These are phyloP conservation scores for Herpailurus yagouaroundi DNA, from an alignment of 2,113 vertebrate species.

Conservation along the genomic window DNA sequence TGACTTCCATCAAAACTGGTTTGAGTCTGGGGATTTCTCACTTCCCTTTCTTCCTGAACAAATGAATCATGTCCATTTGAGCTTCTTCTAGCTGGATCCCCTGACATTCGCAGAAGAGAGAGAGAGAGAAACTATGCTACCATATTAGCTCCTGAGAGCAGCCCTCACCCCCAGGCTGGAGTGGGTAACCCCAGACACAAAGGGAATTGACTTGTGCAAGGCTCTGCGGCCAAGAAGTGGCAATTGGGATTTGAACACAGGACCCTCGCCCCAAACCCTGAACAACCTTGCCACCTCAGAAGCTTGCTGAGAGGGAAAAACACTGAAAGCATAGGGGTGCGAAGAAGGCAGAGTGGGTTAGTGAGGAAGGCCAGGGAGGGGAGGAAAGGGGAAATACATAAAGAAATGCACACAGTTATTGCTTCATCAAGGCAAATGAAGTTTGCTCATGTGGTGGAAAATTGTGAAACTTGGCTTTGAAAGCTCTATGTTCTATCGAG, in stretches of 20 bases:
- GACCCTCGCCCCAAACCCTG: not conserved
- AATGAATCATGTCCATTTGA: conserved; percentile 16
- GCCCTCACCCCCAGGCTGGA: not conserved
- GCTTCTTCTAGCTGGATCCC: not conserved
- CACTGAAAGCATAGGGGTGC: not conserved
- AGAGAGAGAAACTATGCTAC: not conserved
- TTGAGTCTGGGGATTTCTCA: conserved; percentile 23
- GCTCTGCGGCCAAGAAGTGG: not conserved
- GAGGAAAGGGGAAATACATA: conserved; percentile 43
- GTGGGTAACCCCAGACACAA: accelerated
- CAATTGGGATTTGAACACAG: not conserved
- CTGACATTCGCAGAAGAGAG: not conserved
- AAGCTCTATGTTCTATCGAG: conserved; percentile 21
- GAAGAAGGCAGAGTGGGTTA: not conserved
- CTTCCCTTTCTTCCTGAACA: conserved; percentile 44
- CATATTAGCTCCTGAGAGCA: not conserved
- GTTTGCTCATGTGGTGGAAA: conserved; percentile 67
- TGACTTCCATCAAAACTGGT: conserved; percentile 37
- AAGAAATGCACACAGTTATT: conserved; percentile 57
- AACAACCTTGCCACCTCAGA: not conserved
- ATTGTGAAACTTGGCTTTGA: conserved; percentile 70
- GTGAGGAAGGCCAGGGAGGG: not conserved
- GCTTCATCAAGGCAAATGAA: conserved; percentile 70
- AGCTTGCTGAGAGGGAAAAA: not conserved
- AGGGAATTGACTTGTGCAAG: not conserved